These are phyloP conservation scores for Cyclura pinguis DNA, from an alignment of 2,797 vertebrate species.

Conservation along the genomic window DNA sequence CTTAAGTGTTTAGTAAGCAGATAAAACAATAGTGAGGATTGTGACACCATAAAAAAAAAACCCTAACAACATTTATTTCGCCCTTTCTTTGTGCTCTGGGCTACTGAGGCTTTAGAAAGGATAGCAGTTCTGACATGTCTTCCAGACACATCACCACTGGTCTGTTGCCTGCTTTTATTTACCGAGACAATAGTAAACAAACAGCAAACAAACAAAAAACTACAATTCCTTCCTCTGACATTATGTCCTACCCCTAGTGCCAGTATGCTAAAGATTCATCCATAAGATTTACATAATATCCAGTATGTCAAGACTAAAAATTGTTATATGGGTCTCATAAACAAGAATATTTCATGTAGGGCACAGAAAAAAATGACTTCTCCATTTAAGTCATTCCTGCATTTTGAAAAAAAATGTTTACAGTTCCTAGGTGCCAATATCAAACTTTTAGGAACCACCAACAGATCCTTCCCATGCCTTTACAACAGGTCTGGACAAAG, in stretches of 20 bases:
- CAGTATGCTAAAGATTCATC: neutral
- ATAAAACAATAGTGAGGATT: neutral
- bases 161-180: neutral
- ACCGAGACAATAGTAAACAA: neutral
- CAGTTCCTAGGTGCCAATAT: neutral
- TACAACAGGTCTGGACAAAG: too few species aligned
- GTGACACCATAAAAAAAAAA: neutral
- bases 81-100: neutral
- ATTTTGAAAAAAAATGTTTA: neutral
- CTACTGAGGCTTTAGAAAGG: too few species aligned
- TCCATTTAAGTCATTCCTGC: neutral
- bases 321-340: neutral
- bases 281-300: neutral
- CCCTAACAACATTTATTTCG: neutral
- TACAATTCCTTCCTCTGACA: neutral
- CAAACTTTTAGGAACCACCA: neutral
- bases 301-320: neutral
- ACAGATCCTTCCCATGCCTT: neutral
- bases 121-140: too few species aligned
- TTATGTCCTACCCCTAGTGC: neutral
- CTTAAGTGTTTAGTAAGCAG: neutral
- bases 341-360: neutral
- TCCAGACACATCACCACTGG: neutral
- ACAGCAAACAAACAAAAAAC: neutral
- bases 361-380: neutral